A percentile compares a stretch with the other conserved stretches of the same genome.
Evolutionary conservation across 92 coral and sea anemone species (phyloP).

Genomic region (Actinostola sp.): DNA sequence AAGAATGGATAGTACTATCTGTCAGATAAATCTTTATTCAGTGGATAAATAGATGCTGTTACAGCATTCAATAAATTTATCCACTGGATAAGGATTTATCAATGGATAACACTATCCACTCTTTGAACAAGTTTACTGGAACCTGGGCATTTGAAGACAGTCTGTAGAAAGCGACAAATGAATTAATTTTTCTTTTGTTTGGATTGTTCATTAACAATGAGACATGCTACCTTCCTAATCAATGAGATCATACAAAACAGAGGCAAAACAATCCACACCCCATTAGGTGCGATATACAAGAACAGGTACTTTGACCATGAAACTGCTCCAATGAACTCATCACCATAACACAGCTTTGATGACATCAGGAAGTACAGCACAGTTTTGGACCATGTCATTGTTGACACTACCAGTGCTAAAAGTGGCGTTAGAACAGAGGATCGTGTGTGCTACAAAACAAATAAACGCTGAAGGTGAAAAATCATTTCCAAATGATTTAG

Average conservation of each 20-base stretch:
- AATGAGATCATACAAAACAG: slow-evolving; percentile 48
- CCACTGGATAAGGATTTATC: too few relatives aligned
- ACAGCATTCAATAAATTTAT: too few relatives aligned
- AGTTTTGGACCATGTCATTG: slow-evolving; percentile 69
- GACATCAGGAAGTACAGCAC: slow-evolving; percentile 52
- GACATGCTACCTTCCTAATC: neutral
- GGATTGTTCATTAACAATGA: neutral
- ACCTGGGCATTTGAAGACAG: too few relatives aligned
- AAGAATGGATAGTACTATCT: too few relatives aligned
- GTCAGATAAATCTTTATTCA: too few relatives aligned
- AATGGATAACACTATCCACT: too few relatives aligned
- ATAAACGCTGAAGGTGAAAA: too few relatives aligned
- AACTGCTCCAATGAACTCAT: slow-evolving; percentile 20
- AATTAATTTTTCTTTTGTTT: slow-evolving; percentile 12
- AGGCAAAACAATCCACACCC: slow-evolving; percentile 60
- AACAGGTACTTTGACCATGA: slow-evolving; percentile 37
- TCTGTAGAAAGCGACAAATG: too few relatives aligned
- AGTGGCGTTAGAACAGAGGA: slow-evolving; percentile 17
- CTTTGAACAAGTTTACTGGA: too few relatives aligned
- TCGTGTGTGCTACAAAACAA: slow-evolving; percentile 25
- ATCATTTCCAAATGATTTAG: too few relatives aligned
- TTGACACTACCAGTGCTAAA: slow-evolving; percentile 51
- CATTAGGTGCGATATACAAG: slow-evolving; percentile 57
- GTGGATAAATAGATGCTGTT: too few relatives aligned
- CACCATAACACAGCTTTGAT: slow-evolving; percentile 53